Evolutionary conservation across 2,113 vertebrate genomes (phyloP).

Genomic region (Paedocypris sp.): DNA sequence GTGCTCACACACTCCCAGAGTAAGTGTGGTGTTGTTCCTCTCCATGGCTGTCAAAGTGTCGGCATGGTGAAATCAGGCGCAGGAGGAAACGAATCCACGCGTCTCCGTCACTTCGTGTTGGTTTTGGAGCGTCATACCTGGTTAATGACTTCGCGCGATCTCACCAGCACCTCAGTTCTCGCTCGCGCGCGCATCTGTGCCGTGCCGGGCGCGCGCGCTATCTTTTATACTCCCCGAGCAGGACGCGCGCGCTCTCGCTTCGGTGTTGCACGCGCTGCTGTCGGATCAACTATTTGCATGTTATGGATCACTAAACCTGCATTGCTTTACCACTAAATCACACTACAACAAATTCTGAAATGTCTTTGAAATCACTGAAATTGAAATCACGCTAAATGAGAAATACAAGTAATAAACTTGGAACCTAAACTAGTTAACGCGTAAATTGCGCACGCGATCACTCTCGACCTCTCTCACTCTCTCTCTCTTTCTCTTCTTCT

Average conservation of each 20-base stretch:
- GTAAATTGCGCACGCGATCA: no score
- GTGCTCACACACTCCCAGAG: conserved; percentile 46
- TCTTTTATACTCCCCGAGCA: conserved; percentile 48
- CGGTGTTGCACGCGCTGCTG: neutral
- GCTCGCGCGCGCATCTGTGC: conserved; percentile 23
- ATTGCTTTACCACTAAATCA: no score
- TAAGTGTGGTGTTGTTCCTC: conserved; percentile 31
- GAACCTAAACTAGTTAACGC: no score
- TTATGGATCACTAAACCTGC: no score
- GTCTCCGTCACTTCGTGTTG: neutral
- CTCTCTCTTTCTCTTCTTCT: no score
- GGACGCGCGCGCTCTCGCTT: conserved; percentile 40
- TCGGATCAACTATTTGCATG: no score
- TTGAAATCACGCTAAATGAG: no score
- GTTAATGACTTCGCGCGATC: neutral
- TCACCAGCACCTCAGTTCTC: neutral
- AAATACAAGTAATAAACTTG: no score
- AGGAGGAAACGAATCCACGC: neutral
- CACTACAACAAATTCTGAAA: no score
- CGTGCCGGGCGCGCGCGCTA: conserved; percentile 37
- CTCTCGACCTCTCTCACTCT: no score
- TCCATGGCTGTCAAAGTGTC: conserved; percentile 42
- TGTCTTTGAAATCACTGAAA: no score
- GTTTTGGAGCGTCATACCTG: neutral
- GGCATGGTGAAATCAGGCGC: neutral